phyloP scores from a whole-genome alignment of 2,888 invertebrate species.

The Oscheius sp. region DNA sequence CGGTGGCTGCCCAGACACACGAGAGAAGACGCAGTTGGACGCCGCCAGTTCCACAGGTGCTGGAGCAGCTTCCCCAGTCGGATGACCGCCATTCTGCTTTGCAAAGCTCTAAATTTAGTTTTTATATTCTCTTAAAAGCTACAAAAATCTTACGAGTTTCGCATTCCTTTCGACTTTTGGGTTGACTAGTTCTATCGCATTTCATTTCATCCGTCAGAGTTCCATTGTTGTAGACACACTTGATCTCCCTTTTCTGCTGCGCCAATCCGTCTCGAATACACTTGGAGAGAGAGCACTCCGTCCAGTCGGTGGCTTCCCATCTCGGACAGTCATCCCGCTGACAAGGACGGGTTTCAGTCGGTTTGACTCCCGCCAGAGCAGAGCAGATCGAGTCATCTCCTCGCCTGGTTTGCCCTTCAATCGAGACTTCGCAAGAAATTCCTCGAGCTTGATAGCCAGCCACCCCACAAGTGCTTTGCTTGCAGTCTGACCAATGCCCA shows the following conservation, averaged over 20 bases:
- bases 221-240: conserved; percentile 75
- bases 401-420: conserved; percentile 35
- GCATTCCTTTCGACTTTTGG: conserved; percentile 83
- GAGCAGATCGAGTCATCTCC: conserved; percentile 50
- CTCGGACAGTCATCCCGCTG: conserved; percentile 58
- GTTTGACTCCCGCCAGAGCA: conserved; percentile 40
- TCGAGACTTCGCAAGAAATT: conserved; percentile 36
- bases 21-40: conserved; percentile 84
- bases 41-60: conserved; percentile 83
- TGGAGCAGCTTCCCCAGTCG: conserved; percentile 90
- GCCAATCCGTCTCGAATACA: conserved; percentile 80
- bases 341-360: conserved; percentile 62
- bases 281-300: conserved; percentile 53
- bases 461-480: conserved; percentile 50
- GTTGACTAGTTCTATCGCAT: conserved; percentile 81
- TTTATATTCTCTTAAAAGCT: no score
- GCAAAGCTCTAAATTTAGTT: conserved; percentile 55
- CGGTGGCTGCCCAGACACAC: conserved; percentile 90
- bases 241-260: conserved; percentile 79
- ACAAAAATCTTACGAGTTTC: conserved; percentile 76
- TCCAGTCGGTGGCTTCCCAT: conserved; percentile 66
- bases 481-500: conserved; percentile 54
- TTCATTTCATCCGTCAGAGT: conserved; percentile 75
- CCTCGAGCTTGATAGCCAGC: conserved; percentile 52
- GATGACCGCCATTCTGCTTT: conserved; percentile 87